phyloP scores from a whole-genome alignment of 2,797 vertebrate species.

The Lophotriccus pileatus region DNA sequence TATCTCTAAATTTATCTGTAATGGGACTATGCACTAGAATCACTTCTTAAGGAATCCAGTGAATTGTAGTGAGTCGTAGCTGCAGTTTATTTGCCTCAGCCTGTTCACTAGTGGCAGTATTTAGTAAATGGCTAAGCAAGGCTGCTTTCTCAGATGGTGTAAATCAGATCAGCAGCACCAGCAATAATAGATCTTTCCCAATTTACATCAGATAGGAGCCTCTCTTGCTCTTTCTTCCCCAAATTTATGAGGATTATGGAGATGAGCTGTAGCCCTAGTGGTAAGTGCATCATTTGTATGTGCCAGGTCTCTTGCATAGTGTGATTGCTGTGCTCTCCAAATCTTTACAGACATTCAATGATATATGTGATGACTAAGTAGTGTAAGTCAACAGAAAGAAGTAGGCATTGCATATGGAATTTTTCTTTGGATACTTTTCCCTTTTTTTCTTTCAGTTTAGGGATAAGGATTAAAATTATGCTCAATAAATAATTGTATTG shows the following conservation, averaged over 20 bases:
- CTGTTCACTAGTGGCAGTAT: background rate
- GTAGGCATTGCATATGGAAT: background rate
- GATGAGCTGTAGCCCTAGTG: slow-evolving; percentile 44
- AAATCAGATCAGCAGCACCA: slow-evolving; percentile 15
- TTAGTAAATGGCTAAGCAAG: background rate
- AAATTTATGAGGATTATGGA: slow-evolving; percentile 70
- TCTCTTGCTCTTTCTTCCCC: slow-evolving; percentile 44
- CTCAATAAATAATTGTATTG: background rate
- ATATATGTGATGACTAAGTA: slow-evolving; percentile 31
- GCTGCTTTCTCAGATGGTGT: background rate
- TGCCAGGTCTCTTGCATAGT: slow-evolving; percentile 29
- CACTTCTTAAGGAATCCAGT: background rate
- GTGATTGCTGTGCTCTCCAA: slow-evolving; percentile 11
- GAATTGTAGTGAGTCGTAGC: background rate
- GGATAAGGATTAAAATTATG: background rate
- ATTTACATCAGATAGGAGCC: background rate
- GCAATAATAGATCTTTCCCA: background rate
- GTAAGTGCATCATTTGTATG: slow-evolving; percentile 69
- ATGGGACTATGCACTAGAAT: background rate
- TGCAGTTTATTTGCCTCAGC: slow-evolving; percentile 5
- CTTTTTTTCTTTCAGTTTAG: background rate
- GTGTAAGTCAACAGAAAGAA: background rate
- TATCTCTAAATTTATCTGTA: background rate
- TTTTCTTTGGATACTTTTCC: background rate
- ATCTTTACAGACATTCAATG: slow-evolving; percentile 37